These are phyloP conservation scores for Stichodactyla helianthus DNA, from an alignment of 64 coral and sea anemone species.

Conservation along the genomic window DNA sequence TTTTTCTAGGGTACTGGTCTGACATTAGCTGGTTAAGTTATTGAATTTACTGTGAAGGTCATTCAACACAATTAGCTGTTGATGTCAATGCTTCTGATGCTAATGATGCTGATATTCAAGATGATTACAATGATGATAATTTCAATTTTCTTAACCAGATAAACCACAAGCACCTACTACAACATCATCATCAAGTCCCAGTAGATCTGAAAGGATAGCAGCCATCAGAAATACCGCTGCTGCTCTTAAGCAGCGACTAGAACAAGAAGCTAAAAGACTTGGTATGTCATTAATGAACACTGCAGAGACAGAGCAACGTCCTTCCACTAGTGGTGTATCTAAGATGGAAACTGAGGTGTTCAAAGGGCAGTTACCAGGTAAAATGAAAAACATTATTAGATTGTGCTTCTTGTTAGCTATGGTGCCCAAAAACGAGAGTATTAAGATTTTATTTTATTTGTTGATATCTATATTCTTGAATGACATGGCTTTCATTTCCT, in stretches of 20 bases:
- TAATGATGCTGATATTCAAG: not conserved
- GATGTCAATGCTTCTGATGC: not conserved
- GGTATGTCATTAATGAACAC: slow-evolving; percentile 50
- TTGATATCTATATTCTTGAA: not conserved
- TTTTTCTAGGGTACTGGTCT: not conserved
- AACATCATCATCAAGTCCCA: slow-evolving; percentile 18
- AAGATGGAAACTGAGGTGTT: slow-evolving; percentile 18
- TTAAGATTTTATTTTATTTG: no score
- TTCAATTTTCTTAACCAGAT: not conserved
- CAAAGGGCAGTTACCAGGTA: slow-evolving; percentile 16
- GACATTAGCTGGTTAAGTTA: no score
- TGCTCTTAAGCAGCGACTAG: slow-evolving; percentile 71
- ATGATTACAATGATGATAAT: not conserved
- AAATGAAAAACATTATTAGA: not conserved
- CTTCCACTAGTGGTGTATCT: not conserved
- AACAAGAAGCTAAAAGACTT: slow-evolving; percentile 82
- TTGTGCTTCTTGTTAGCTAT: no score
- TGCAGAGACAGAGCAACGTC: slow-evolving; percentile 4
- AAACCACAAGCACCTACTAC: not conserved
- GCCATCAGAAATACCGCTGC: slow-evolving; percentile 83
- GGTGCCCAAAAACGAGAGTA: no score
- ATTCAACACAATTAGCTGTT: not conserved
- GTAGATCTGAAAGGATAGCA: slow-evolving; percentile 79
- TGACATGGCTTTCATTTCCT: not conserved
- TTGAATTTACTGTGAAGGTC: no score